These are phyloP conservation scores for Pedionomus torquatus DNA, from an alignment of 2,113 vertebrate genomes.

Conservation along the genomic window DNA sequence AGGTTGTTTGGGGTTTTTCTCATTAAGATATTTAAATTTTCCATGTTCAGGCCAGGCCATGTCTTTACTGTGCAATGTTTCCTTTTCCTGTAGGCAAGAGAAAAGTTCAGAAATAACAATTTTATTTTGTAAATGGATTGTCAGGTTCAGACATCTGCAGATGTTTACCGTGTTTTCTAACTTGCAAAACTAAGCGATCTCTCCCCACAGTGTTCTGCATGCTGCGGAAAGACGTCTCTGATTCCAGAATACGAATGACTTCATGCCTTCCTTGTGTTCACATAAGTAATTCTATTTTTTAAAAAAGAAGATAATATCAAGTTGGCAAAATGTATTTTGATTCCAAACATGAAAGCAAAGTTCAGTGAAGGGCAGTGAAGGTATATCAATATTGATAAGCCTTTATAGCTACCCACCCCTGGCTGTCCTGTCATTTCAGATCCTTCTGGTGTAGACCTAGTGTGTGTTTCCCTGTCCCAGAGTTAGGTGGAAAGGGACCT, in stretches of 20 bases:
- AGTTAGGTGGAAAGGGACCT: neutral
- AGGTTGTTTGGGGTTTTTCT: rapidly evolving
- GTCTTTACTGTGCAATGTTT: neutral
- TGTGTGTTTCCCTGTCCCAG: neutral
- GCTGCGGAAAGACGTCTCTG: neutral
- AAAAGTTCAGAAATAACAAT: neutral
- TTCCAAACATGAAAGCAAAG: neutral
- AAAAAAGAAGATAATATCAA: neutral
- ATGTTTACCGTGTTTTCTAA: neutral
- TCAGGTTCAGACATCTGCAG: neutral
- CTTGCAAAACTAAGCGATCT: neutral
- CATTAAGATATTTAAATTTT: neutral
- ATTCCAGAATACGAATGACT: neutral
- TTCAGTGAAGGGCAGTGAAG: neutral
- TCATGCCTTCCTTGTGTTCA: neutral
- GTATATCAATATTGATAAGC: neutral
- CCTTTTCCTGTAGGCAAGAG: neutral
- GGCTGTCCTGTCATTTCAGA: neutral
- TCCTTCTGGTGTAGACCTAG: neutral
- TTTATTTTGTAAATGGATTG: neutral
- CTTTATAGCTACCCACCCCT: neutral
- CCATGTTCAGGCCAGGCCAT: neutral
- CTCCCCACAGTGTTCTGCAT: neutral
- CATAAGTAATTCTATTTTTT: neutral
- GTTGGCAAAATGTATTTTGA: neutral